Percentiles rank a stretch among this genome's conserved stretches.
These are phyloP conservation scores for Chamaetylas fuelleborni DNA, from an alignment of 2,113 vertebrate species.

Conservation along the genomic window DNA sequence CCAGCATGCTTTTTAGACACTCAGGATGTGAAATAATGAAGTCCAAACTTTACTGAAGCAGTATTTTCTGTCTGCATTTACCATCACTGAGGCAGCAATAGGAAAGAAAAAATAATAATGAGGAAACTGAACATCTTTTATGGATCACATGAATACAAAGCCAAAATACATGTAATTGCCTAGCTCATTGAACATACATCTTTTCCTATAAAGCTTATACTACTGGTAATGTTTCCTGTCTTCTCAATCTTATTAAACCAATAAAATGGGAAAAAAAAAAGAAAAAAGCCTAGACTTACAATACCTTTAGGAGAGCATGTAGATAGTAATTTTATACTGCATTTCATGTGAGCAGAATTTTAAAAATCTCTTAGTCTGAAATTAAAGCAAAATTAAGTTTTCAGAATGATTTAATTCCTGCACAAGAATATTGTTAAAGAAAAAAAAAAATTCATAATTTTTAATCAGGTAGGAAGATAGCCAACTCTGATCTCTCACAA, in stretches of 20 bases:
- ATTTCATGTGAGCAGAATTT: neutral
- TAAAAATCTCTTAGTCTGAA: neutral
- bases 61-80: slow-evolving; percentile 14
- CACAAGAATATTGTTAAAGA: neutral
- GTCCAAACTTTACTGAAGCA: neutral
- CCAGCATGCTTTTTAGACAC: neutral
- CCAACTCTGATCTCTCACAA: neutral
- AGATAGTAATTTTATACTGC: neutral
- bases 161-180: neutral
- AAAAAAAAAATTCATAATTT: neutral
- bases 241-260: slow-evolving; percentile 11
- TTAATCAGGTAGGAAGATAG: neutral
- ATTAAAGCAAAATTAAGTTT: neutral
- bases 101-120: slow-evolving; percentile 14
- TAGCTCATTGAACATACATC: slow-evolving; percentile 5
- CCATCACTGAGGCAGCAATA: slow-evolving; percentile 18
- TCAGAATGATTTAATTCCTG: neutral
- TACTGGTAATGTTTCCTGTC: slow-evolving; percentile 34
- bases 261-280: neutral
- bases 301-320: neutral
- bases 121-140: slow-evolving; percentile 42
- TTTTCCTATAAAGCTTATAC: slow-evolving; percentile 17
- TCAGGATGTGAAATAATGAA: slow-evolving; percentile 19
- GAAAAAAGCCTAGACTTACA: neutral
- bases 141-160: slow-evolving; percentile 25